Evolutionary conservation across 2,113 vertebrate species (phyloP).

Genomic region (Bos indicus): DNA sequence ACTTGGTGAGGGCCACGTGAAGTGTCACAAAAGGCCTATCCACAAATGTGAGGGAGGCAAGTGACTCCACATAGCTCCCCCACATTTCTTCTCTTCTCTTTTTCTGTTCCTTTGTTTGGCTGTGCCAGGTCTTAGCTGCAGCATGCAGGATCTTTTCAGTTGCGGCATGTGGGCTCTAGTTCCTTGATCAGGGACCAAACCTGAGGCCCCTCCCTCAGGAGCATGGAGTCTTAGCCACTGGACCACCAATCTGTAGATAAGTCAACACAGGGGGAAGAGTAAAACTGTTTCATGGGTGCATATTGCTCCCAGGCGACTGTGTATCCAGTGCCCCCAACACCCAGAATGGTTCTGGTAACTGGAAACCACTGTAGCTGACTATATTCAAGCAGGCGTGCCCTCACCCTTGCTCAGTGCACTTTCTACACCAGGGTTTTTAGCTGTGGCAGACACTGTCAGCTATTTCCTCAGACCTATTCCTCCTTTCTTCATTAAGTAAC

Average conservation of each 20-base stretch:
- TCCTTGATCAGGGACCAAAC: neutral
- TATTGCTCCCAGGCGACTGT: fast-evolving
- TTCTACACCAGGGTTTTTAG: neutral
- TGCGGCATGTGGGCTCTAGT: neutral
- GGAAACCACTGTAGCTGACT: neutral
- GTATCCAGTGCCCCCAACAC: no score
- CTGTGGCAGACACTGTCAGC: neutral
- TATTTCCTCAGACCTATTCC: neutral
- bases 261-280: neutral
- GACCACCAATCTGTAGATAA: neutral
- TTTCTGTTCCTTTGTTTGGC: neutral
- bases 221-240: neutral
- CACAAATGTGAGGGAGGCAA: neutral
- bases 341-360: neutral
- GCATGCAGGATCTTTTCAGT: neutral
- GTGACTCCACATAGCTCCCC: neutral
- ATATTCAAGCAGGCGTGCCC: neutral
- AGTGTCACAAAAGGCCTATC: neutral
- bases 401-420: no score
- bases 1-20: neutral
- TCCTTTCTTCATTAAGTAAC: neutral
- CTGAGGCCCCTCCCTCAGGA: neutral
- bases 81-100: neutral
- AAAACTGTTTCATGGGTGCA: neutral
- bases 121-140: neutral